Evolutionary conservation across 2,797 vertebrate genomes (phyloP).

Genomic region (Acrossocheilus fasciatus): DNA sequence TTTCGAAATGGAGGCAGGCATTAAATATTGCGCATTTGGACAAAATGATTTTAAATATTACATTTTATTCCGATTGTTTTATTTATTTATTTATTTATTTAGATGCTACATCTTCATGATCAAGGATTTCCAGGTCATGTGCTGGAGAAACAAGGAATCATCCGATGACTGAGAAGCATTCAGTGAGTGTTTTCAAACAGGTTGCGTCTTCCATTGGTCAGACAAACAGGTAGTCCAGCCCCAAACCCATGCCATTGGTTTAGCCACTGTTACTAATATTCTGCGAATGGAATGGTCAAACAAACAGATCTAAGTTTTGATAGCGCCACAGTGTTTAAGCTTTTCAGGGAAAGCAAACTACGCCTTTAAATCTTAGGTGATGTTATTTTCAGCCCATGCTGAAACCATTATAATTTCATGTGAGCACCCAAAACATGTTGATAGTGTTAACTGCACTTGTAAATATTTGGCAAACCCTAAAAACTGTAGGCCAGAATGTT

Average conservation of each 20-base stretch:
- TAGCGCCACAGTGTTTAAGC: not conserved
- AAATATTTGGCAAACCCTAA: conserved; percentile 58
- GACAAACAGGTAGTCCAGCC: not conserved
- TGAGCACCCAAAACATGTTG: conserved; percentile 42
- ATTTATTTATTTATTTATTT: not conserved
- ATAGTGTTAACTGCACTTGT: conserved; percentile 50
- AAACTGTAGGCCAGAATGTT: conserved; percentile 42
- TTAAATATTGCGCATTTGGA: not conserved
- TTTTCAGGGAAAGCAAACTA: conserved; percentile 9
- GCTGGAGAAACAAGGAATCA: not conserved
- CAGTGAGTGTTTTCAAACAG: not conserved
- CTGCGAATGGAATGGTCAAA: conserved; percentile 3
- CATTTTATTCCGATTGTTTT: not conserved
- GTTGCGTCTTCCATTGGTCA: not conserved
- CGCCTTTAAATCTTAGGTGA: not conserved
- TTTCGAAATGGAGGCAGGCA: not conserved
- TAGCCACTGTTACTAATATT: not conserved
- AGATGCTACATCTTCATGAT: not conserved
- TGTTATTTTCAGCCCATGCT: conserved; percentile 30
- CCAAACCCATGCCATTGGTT: not conserved
- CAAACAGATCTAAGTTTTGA: conserved; percentile 20
- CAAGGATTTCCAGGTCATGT: not conserved
- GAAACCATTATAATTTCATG: conserved; percentile 49
- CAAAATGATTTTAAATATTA: not conserved
- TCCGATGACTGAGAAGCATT: not conserved